A percentile compares a stretch with the other conserved stretches of the same genome.
These are phyloP conservation scores for Myotis myotis DNA, from an alignment of 2,797 vertebrate species.

Conservation along the genomic window DNA sequence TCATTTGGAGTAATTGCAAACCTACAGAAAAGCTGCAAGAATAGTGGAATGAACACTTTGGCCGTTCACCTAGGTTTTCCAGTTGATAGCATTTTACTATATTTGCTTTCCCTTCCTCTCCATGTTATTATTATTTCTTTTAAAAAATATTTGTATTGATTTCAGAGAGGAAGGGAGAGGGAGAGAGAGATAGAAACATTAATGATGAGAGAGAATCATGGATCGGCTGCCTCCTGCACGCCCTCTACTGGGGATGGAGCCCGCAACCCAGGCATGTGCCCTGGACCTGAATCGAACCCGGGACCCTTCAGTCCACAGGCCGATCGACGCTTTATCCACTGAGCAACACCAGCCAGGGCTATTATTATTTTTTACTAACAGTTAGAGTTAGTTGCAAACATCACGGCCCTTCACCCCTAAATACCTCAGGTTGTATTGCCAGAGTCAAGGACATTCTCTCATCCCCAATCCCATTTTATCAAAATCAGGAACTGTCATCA, in stretches of 20 bases:
- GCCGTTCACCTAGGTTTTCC: neutral
- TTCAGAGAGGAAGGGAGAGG: too few species aligned
- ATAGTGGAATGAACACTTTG: neutral
- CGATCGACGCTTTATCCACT: too few species aligned
- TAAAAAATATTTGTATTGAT: too few species aligned
- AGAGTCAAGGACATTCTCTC: constrained; percentile 25
- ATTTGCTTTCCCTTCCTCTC: neutral
- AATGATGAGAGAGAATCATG: too few species aligned
- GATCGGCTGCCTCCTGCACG: too few species aligned
- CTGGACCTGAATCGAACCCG: too few species aligned
- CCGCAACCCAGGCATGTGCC: too few species aligned
- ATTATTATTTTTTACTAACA: neutral
- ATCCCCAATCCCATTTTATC: neutral
- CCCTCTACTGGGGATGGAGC: too few species aligned
- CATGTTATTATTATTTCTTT: neutral
- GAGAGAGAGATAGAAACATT: too few species aligned
- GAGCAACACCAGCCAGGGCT: too few species aligned
- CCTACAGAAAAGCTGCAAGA: constrained; percentile 13
- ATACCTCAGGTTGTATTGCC: neutral
- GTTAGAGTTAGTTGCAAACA: constrained; percentile 25
- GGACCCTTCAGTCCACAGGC: too few species aligned
- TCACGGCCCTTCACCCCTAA: neutral
- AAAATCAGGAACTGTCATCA: constrained; percentile 31
- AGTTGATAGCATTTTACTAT: constrained; percentile 34
- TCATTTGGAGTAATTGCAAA: constrained; percentile 42